These are phyloP conservation scores for Coelopa pilipes DNA, from an alignment of 2,888 invertebrate genomes.

Conservation along the genomic window DNA sequence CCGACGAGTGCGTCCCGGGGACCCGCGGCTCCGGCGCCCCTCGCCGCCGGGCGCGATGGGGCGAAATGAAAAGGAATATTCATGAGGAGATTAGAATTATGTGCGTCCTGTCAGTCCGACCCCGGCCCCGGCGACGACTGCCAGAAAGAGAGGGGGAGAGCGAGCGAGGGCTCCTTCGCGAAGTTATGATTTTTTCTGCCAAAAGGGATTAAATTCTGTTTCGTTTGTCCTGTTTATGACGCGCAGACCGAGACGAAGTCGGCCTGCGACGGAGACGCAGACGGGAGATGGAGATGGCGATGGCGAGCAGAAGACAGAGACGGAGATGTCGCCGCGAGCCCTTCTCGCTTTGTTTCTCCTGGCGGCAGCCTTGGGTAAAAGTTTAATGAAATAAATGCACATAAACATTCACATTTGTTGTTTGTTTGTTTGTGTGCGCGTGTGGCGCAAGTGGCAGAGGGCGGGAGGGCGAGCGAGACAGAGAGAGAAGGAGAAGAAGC, in stretches of 20 bases:
- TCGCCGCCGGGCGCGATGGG: not conserved
- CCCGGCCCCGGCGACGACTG: constrained; percentile 33
- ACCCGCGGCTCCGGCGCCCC: too few relatives aligned
- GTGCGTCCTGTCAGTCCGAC: constrained; percentile 57
- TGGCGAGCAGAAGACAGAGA: too few relatives aligned
- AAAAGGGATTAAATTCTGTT: constrained; percentile 63
- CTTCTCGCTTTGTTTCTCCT: constrained; percentile 28
- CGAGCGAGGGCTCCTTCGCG: constrained; percentile 13
- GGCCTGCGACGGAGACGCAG: constrained; percentile 45
- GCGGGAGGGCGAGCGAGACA: too few relatives aligned
- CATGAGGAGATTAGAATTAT: constrained; percentile 67
- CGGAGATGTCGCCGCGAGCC: constrained; percentile 35
- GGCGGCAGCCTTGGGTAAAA: constrained; percentile 46
- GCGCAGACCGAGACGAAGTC: constrained; percentile 24
- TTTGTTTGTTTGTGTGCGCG: not conserved
- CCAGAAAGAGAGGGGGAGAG: not conserved
- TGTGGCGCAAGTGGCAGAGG: too few relatives aligned
- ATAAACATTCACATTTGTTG: constrained; percentile 13
- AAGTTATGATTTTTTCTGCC: constrained; percentile 40
- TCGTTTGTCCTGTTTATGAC: constrained; percentile 59
- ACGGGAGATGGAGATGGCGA: too few relatives aligned
- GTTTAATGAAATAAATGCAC: constrained; percentile 51
- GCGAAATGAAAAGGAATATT: constrained; percentile 63
- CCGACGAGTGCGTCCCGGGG: too few relatives aligned
- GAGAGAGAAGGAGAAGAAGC: too few relatives aligned